These are phyloP conservation scores for Lottia gigantea DNA, from an alignment of 2,888 invertebrate species.

Conservation along the genomic window DNA sequence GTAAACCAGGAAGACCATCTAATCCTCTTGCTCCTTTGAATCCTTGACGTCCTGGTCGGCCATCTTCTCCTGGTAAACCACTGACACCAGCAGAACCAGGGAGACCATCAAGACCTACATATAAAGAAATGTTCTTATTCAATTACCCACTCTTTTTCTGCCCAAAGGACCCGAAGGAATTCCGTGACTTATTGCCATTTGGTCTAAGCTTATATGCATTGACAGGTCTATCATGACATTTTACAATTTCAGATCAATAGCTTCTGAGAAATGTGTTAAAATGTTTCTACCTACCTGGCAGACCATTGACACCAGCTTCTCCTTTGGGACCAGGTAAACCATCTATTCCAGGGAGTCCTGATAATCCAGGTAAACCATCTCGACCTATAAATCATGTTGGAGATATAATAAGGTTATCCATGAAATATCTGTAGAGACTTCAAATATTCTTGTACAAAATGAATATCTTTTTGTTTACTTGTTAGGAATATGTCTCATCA, in stretches of 20 bases:
- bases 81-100: constrained; percentile 48
- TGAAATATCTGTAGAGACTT: no score
- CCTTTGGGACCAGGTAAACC: constrained; percentile 48
- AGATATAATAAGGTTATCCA: no score
- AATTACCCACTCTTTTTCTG: no score
- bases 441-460: no score
- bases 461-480: neutral
- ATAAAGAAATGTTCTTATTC: no score
- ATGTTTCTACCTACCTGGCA: neutral
- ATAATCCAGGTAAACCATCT: constrained; percentile 24
- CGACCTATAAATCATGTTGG: constrained; percentile 20
- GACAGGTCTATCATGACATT: no score
- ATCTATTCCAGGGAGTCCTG: constrained; percentile 40
- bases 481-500: no score
- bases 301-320: constrained; percentile 13
- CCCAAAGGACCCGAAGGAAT: no score
- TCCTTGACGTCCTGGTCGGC: constrained; percentile 43
- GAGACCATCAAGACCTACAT: constrained; percentile 30
- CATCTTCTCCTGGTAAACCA: constrained; percentile 63
- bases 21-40: constrained; percentile 37
- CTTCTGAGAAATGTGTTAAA: neutral
- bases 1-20: constrained; percentile 45
- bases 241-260: no score
- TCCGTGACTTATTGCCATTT: no score
- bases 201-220: no score